A percentile compares a stretch with the other conserved stretches of the same genome.
Conservation (phyloP, 2,888 invertebrate species). For the Agrotis segetum region DNA sequence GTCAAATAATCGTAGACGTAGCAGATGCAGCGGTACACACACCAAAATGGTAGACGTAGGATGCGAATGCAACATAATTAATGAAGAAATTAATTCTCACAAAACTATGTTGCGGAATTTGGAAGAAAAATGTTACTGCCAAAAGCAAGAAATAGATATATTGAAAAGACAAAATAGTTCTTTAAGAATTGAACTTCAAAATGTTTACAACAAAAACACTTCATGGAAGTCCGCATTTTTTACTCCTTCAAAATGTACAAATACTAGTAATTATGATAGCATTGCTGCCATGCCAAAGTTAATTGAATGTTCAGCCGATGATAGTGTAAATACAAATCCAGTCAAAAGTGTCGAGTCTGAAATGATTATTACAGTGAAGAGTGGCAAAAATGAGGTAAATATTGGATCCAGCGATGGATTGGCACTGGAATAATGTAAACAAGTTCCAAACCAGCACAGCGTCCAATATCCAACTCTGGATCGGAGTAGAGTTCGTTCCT, state of each 20-base stretch:
- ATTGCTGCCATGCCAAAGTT: constrained; percentile 70
- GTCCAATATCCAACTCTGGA: too few relatives aligned
- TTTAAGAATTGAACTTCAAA: constrained; percentile 78
- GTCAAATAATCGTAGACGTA: constrained; percentile 61
- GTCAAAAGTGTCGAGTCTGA: constrained; percentile 80
- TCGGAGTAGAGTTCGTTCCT: too few relatives aligned
- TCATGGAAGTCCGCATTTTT: constrained; percentile 64
- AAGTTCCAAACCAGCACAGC: too few relatives aligned
- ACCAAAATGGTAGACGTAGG: constrained; percentile 69
- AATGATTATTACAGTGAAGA: constrained; percentile 86
- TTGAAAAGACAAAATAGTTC: constrained; percentile 78
- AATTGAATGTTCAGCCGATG: constrained; percentile 72
- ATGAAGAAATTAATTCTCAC: constrained; percentile 66
- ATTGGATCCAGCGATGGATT: too few relatives aligned
- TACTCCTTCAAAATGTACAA: constrained; percentile 41
- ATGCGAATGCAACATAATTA: constrained; percentile 67
- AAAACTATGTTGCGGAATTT: constrained; percentile 72
- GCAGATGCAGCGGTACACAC: constrained; percentile 69
- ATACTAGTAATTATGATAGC: constrained; percentile 51
- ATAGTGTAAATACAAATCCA: constrained; percentile 45
- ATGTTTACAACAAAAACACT: constrained; percentile 69
- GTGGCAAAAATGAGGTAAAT: constrained; percentile 80
- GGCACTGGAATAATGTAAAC: too few relatives aligned
- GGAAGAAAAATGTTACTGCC: constrained; percentile 70
- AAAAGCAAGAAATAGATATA: constrained; percentile 76